Evolutionary conservation across 2,888 invertebrate genomes (phyloP).

Genomic region (Dysmachus trigonus): DNA sequence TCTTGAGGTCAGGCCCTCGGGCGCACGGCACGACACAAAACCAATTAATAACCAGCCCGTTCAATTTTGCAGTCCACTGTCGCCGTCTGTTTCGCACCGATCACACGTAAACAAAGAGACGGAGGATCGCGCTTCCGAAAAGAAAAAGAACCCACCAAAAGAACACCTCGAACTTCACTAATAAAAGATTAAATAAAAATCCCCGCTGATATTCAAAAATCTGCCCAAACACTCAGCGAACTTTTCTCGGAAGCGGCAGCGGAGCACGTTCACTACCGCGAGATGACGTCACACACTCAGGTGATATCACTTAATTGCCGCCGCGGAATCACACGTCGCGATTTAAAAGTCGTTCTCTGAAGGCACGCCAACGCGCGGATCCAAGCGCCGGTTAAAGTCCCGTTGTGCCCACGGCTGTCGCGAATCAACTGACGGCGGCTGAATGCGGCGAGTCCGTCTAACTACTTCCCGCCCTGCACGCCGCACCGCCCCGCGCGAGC

Average conservation of each 20-base stretch:
- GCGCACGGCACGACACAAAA: background rate
- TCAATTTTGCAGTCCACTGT: conserved; percentile 11
- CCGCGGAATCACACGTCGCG: background rate
- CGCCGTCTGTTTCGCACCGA: background rate
- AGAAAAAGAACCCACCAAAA: background rate
- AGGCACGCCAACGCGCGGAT: background rate
- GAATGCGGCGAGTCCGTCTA: conserved; percentile 12
- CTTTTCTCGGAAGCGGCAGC: background rate
- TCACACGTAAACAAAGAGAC: conserved; percentile 3
- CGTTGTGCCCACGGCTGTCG: conserved; percentile 14
- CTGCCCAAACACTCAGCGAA: background rate
- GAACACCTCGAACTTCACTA: background rate
- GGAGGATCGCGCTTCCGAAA: background rate
- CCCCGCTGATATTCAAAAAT: background rate
- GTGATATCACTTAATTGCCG: conserved; percentile 8
- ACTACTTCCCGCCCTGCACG: background rate
- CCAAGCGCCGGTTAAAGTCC: background rate
- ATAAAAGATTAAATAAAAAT: background rate
- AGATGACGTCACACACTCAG: conserved; percentile 6
- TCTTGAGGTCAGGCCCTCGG: background rate
- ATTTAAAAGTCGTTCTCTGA: too few relatives aligned
- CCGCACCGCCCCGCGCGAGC: background rate
- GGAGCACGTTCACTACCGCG: background rate
- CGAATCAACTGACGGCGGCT: background rate
- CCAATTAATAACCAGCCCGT: background rate